Conservation (phyloP, 2,797 vertebrate species). For the Pseudochaenichthys georgianus region DNA sequence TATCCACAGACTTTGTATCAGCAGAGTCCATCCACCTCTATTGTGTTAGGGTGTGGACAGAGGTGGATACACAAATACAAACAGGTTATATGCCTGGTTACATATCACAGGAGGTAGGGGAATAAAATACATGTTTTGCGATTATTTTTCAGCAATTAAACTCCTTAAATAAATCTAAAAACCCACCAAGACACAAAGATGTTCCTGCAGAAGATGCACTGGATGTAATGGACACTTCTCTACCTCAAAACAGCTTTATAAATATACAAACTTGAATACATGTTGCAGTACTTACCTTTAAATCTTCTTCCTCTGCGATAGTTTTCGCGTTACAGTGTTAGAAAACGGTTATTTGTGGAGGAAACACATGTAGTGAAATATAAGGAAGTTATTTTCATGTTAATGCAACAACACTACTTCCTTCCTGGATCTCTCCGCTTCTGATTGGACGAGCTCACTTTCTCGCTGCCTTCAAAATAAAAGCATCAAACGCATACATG, state of each 20-base stretch:
- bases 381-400: constrained; percentile 58
- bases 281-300: constrained; percentile 56
- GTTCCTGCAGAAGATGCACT: not conserved
- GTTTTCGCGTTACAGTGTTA: not conserved
- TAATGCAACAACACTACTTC: constrained; percentile 65
- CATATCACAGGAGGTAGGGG: not conserved
- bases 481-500: not conserved
- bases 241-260: not conserved
- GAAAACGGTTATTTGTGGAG: not conserved
- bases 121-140: too few species aligned
- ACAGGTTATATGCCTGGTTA: not conserved
- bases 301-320: not conserved
- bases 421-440: constrained; percentile 63
- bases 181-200: not conserved
- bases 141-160: too few species aligned
- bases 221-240: constrained; percentile 7
- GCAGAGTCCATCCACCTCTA: not conserved
- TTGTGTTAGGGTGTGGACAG: not conserved
- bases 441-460: constrained; percentile 66
- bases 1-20: not conserved
- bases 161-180: not conserved
- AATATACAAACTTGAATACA: not conserved
- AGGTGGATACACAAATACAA: not conserved
- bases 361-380: constrained; percentile 43
- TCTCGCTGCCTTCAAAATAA: constrained; percentile 63